phyloP scores from a whole-genome alignment of 1,140 invertebrate species.

The Megalonaias nervosa region DNA sequence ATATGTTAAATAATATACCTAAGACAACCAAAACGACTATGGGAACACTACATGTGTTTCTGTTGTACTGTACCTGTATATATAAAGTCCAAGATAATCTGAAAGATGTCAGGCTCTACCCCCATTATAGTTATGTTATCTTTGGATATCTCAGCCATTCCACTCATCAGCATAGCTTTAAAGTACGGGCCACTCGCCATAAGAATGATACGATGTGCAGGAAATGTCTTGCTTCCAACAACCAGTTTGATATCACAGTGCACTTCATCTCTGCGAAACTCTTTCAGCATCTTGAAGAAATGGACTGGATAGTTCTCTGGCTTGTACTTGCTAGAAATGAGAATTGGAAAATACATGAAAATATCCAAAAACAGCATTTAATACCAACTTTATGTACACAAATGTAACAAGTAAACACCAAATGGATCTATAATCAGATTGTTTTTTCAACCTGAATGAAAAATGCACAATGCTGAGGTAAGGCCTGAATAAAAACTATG shows the following conservation, averaged over 20 bases:
- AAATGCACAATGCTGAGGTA: too few species aligned
- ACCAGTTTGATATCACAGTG: slow-evolving; percentile 28
- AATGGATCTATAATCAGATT: too few species aligned
- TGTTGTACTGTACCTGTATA: slow-evolving; percentile 81
- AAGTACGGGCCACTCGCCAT: slow-evolving; percentile 59
- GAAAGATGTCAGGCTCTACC: slow-evolving; percentile 82
- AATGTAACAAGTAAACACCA: too few species aligned
- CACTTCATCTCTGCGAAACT: slow-evolving; percentile 13
- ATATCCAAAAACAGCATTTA: not conserved
- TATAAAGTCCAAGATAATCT: slow-evolving; percentile 87
- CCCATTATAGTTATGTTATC: slow-evolving; percentile 81
- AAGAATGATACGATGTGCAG: slow-evolving; percentile 42
- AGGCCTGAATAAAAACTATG: too few species aligned
- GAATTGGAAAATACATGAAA: slow-evolving; percentile 15
- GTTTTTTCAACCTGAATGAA: too few species aligned
- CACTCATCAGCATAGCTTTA: slow-evolving; percentile 60
- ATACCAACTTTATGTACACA: too few species aligned
- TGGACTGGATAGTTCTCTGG: slow-evolving; percentile 2
- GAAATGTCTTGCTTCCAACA: slow-evolving; percentile 16
- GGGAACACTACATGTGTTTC: not conserved
- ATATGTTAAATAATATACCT: not conserved
- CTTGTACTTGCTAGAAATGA: not conserved
- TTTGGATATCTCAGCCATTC: slow-evolving; percentile 74
- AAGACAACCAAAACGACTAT: not conserved
- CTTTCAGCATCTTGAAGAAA: slow-evolving; percentile 26